A percentile compares a stretch with the other conserved stretches of the same genome.
These are phyloP conservation scores for Threskiornis aethiopicus DNA, from an alignment of 2,797 vertebrate genomes.

Conservation along the genomic window DNA sequence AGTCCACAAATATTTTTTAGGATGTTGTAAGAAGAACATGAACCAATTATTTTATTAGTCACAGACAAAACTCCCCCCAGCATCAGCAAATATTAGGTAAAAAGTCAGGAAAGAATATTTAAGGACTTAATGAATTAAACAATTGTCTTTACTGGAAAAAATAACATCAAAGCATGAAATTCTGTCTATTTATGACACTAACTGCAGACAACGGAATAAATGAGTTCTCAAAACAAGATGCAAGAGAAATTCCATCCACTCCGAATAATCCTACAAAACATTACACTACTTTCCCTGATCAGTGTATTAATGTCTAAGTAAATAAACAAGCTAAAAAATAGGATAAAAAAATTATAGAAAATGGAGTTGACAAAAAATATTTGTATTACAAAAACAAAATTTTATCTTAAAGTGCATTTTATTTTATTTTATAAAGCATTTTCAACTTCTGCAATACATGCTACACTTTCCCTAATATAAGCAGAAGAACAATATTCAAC, in stretches of 20 bases:
- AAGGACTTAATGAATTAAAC: neutral
- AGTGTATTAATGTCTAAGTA: neutral
- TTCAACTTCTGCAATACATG: neutral
- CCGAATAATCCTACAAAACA: neutral
- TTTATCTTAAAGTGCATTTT: neutral
- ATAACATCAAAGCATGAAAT: neutral
- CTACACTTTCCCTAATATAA: neutral
- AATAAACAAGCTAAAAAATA: neutral
- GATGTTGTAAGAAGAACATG: neutral
- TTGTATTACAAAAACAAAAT: neutral
- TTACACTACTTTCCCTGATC: neutral
- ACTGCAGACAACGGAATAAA: neutral
- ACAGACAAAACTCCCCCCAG: neutral
- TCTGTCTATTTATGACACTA: neutral
- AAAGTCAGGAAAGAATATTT: neutral
- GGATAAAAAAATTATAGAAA: neutral
- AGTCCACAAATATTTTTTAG: neutral
- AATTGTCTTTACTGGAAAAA: neutral
- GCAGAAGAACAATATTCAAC: neutral
- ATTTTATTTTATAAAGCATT: neutral
- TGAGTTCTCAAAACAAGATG: neutral
- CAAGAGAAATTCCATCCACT: neutral
- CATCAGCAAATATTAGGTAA: neutral
- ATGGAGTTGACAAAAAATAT: neutral
- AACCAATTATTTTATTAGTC: constrained; percentile 20